Conservation (phyloP, 2,113 vertebrate species). For the Ammospiza caudacuta region DNA sequence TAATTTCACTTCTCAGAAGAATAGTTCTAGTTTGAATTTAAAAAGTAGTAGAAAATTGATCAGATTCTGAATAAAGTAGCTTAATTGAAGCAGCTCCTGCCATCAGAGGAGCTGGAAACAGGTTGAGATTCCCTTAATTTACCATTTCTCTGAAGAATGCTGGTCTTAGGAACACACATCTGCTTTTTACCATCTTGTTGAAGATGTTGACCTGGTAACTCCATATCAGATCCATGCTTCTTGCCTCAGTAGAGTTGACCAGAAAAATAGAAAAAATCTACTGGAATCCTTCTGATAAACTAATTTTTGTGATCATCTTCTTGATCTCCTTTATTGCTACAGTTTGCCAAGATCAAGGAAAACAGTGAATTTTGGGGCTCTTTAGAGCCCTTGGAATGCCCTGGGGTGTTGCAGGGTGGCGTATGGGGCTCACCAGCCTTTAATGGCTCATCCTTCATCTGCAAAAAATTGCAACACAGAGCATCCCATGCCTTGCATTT, state of each 20-base stretch:
- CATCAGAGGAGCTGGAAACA: neutral
- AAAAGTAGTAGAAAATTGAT: neutral
- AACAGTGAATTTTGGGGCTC: neutral
- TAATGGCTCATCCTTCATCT: neutral
- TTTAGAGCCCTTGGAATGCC: neutral
- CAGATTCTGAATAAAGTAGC: neutral
- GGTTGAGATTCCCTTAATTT: neutral
- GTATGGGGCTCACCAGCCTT: neutral
- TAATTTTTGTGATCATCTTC: neutral
- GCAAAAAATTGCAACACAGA: accelerated
- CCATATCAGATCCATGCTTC: accelerated
- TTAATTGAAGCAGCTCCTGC: neutral
- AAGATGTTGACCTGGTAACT: neutral
- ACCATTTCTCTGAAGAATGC: neutral
- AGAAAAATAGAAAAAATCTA: neutral
- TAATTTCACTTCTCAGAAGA: neutral
- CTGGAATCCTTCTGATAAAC: neutral
- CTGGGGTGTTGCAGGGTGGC: too few relatives aligned
- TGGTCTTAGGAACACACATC: neutral
- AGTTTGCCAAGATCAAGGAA: neutral
- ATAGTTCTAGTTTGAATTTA: neutral
- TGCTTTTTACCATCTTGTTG: neutral
- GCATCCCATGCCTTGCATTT: accelerated
- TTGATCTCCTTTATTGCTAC: neutral
- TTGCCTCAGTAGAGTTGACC: neutral